Percentiles rank a stretch among this genome's conserved stretches.
Conservation (phyloP, 2,888 invertebrate genomes). For the Caenorhabditis auriculariae region DNA sequence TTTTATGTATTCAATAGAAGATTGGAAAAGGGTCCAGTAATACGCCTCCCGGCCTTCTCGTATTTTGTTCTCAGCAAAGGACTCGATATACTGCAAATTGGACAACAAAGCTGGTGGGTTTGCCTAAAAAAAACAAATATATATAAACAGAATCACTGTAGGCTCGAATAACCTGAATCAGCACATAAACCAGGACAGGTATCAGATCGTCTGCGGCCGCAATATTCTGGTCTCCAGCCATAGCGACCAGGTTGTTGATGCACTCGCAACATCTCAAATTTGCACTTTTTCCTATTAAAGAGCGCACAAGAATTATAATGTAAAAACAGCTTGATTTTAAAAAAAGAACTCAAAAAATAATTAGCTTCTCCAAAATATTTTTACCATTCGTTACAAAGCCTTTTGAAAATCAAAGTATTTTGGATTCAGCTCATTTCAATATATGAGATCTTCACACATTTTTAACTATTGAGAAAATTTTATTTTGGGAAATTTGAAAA, state of each 20-base stretch:
- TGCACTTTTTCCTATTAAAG: too few relatives aligned
- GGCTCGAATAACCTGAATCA: slow-evolving; percentile 70
- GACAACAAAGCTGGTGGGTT: slow-evolving; percentile 91
- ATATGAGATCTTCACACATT: too few relatives aligned
- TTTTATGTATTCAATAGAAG: slow-evolving; percentile 94
- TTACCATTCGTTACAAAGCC: too few relatives aligned
- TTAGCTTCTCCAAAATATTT: too few relatives aligned
- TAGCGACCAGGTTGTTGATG: slow-evolving; percentile 87
- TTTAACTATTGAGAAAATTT: too few relatives aligned
- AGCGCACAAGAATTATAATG: too few relatives aligned
- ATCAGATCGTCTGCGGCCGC: slow-evolving; percentile 89
- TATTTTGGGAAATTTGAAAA: too few relatives aligned
- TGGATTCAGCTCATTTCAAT: too few relatives aligned
- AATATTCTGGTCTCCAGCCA: slow-evolving; percentile 69
- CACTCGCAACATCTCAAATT: slow-evolving; percentile 86
- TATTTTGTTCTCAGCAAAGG: slow-evolving; percentile 78
- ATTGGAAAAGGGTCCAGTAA: slow-evolving; percentile 97
- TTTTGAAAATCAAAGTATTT: too few relatives aligned
- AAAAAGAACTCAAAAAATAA: background rate
- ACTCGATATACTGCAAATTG: slow-evolving; percentile 91
- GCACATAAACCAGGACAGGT: slow-evolving; percentile 91
- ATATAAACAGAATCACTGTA: background rate
- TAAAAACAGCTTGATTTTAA: too few relatives aligned
- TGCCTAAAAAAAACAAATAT: slow-evolving; percentile 69
- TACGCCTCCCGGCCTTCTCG: slow-evolving; percentile 80